Conservation (phyloP, 92 coral and sea anemone species). For the Epizoanthus rinbou region DNA sequence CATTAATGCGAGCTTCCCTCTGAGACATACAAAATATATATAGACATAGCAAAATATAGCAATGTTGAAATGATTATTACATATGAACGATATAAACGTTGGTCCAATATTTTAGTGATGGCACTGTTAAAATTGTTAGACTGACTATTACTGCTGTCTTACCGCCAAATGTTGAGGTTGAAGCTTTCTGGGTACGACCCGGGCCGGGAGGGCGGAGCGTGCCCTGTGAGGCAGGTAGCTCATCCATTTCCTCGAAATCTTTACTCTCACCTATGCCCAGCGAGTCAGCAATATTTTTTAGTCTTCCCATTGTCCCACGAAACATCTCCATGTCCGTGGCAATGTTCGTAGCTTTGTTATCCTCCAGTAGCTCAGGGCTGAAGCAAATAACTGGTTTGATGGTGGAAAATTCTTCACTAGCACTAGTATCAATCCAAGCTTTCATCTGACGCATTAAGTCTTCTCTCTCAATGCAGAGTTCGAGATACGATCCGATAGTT, state of each 20-base stretch:
- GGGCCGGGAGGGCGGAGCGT: constrained; percentile 5
- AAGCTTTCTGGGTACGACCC: background rate
- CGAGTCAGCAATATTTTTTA: constrained; percentile 81
- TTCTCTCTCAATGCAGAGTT: constrained; percentile 72
- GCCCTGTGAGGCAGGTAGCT: background rate
- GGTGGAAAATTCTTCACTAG: constrained; percentile 53
- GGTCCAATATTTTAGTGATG: too few relatives aligned
- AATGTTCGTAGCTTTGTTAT: constrained; percentile 53
- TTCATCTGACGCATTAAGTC: constrained; percentile 77
- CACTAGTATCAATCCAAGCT: constrained; percentile 71
- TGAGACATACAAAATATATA: too few relatives aligned
- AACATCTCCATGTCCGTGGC: constrained; percentile 49
- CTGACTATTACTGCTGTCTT: background rate
- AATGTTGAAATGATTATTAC: too few relatives aligned
- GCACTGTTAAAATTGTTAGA: too few relatives aligned
- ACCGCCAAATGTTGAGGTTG: constrained; percentile 12
- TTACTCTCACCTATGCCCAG: constrained; percentile 73
- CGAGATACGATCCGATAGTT: constrained; percentile 63
- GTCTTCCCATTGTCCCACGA: constrained; percentile 40
- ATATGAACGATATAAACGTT: too few relatives aligned
- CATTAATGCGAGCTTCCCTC: too few relatives aligned
- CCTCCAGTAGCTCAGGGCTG: constrained; percentile 71
- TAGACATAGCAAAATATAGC: too few relatives aligned
- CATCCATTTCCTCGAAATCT: constrained; percentile 46
- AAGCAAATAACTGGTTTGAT: constrained; percentile 37